Evolutionary conservation across 2,113 vertebrate species (phyloP).

Genomic region (Megalops atlanticus): DNA sequence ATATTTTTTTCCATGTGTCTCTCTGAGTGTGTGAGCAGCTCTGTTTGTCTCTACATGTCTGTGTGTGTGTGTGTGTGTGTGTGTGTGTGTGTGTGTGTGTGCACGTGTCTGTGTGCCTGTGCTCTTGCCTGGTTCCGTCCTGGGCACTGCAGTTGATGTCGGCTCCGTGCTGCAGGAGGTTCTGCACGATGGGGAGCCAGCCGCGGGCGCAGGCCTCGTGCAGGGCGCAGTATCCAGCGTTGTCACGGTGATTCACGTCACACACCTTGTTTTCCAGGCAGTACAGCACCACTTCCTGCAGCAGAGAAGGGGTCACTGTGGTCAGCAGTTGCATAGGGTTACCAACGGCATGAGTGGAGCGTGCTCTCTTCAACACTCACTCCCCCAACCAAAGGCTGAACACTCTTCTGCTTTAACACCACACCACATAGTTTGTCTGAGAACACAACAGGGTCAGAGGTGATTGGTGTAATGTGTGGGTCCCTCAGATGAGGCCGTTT

Average conservation of each 20-base stretch:
- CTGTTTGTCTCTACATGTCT: neutral
- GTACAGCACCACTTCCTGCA: slow-evolving; percentile 91
- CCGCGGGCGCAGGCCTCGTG: slow-evolving; percentile 91
- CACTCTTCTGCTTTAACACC: neutral
- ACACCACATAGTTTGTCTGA: no score
- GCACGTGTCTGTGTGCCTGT: neutral
- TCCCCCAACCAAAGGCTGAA: no score
- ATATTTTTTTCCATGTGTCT: no score
- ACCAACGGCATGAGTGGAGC: no score
- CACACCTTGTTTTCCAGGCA: slow-evolving; percentile 92
- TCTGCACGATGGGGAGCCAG: slow-evolving; percentile 90
- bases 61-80: slow-evolving; percentile 5
- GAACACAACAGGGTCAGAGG: neutral
- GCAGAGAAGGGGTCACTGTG: slow-evolving; percentile 28
- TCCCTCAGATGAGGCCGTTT: neutral
- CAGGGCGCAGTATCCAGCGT: slow-evolving; percentile 91
- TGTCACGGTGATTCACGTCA: slow-evolving; percentile 94
- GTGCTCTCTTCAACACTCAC: no score
- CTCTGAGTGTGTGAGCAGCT: neutral
- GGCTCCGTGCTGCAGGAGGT: slow-evolving; percentile 90
- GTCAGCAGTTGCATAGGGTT: neutral
- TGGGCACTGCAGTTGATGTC: slow-evolving; percentile 97
- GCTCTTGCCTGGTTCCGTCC: slow-evolving; percentile 91
- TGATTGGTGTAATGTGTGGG: slow-evolving; percentile 23
- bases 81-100: neutral